These are phyloP conservation scores for Stegodyphus mimosarum DNA, from an alignment of 1,140 invertebrate genomes.

Conservation along the genomic window DNA sequence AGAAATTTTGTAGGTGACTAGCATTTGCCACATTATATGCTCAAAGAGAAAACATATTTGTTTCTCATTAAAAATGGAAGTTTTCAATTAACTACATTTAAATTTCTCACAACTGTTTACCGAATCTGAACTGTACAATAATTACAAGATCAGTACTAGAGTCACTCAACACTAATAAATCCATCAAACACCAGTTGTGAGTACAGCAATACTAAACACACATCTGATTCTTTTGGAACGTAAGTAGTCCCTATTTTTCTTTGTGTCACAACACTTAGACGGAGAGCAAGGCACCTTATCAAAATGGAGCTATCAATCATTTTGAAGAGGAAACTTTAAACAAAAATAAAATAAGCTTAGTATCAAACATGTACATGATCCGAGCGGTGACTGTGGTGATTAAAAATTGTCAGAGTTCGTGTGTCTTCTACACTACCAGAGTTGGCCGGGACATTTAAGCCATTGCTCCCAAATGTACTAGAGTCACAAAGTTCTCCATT, in stretches of 20 bases:
- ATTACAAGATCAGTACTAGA: conserved; percentile 23
- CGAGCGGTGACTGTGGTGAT: conserved; percentile 25
- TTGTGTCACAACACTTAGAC: background rate
- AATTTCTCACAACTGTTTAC: conserved; percentile 28
- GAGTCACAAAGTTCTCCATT: conserved; percentile 44
- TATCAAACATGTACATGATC: conserved; percentile 29
- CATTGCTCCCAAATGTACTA: conserved; percentile 32
- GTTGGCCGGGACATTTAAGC: conserved; percentile 13
- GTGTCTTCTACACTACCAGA: conserved; percentile 39
- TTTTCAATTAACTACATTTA: conserved; percentile 4
- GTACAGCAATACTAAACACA: too few species aligned
- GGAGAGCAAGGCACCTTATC: conserved; percentile 25
- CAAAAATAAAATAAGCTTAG: background rate
- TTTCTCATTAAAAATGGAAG: conserved; percentile 4
- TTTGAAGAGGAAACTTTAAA: background rate
- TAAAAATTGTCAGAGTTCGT: conserved; percentile 22
- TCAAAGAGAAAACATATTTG: conserved; percentile 3
- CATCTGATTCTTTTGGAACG: too few species aligned
- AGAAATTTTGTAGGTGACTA: conserved; percentile 49
- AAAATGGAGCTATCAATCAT: background rate
- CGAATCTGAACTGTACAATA: conserved; percentile 50
- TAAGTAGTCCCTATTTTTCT: background rate
- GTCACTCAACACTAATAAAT: background rate
- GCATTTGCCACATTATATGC: conserved; percentile 45
- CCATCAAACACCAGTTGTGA: too few species aligned